A percentile compares a stretch with the other conserved stretches of the same genome.
These are phyloP conservation scores for Neotoxoptera formosana DNA, from an alignment of 1,140 invertebrate genomes.

Conservation along the genomic window DNA sequence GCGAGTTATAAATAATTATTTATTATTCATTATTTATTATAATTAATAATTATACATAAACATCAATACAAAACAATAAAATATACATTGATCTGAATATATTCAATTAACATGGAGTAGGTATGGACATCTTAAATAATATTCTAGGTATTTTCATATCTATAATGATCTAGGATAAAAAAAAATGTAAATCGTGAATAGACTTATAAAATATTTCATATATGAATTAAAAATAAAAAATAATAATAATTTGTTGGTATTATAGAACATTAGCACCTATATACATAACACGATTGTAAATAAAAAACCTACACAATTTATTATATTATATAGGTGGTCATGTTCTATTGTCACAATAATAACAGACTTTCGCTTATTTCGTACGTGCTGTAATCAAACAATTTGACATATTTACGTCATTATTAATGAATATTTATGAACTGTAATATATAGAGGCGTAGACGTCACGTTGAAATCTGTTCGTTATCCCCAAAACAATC, in stretches of 20 bases:
- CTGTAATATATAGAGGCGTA: neutral
- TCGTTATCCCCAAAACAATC: neutral
- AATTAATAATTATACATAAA: too few relatives aligned
- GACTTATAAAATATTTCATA: neutral
- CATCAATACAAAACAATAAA: too few relatives aligned
- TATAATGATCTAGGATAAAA: neutral
- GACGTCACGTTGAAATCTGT: neutral
- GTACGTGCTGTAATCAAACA: neutral
- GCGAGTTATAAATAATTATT: too few relatives aligned
- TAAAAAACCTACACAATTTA: neutral
- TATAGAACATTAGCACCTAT: neutral
- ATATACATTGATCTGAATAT: too few relatives aligned
- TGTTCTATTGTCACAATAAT: neutral
- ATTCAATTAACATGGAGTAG: too few relatives aligned
- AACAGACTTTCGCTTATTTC: conserved; percentile 28
- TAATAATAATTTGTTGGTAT: neutral
- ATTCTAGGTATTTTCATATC: too few relatives aligned
- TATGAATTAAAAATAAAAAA: neutral
- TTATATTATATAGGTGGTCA: neutral
- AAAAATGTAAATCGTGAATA: neutral
- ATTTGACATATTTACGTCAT: conserved; percentile 4
- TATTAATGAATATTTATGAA: neutral
- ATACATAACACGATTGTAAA: neutral
- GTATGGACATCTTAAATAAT: too few relatives aligned
- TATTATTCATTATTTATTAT: too few relatives aligned